Evolutionary conservation across 2,113 vertebrate species (phyloP).

Genomic region (Alosa alosa): DNA sequence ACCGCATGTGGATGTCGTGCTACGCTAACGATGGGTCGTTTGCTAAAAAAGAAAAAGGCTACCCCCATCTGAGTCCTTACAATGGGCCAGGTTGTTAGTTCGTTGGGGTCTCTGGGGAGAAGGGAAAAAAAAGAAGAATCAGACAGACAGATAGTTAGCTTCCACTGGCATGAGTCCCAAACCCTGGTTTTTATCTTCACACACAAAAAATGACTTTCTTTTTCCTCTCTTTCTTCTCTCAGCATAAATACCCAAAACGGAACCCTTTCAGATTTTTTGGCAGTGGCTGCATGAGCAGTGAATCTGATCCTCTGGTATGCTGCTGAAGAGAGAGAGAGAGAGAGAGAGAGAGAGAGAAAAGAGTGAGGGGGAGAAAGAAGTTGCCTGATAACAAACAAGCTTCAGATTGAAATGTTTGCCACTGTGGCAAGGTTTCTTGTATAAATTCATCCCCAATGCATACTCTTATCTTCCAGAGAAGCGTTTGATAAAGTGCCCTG

Average conservation of each 20-base stretch:
- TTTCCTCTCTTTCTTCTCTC: background rate
- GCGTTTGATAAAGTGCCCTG: background rate
- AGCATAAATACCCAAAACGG: background rate
- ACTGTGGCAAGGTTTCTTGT: background rate
- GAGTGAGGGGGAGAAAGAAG: background rate
- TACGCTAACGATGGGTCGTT: background rate
- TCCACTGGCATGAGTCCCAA: background rate
- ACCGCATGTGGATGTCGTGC: background rate
- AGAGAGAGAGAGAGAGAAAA: background rate
- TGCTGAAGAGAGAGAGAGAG: background rate
- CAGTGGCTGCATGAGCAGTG: background rate
- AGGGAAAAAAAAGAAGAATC: background rate
- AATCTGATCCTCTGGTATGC: background rate
- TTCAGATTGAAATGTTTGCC: background rate
- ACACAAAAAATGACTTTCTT: background rate
- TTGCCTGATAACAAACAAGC: background rate
- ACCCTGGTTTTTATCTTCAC: background rate
- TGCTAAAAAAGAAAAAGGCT: background rate
- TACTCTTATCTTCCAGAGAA: background rate
- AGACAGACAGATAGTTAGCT: slow-evolving; percentile 1
- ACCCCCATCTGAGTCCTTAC: background rate
- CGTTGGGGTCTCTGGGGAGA: slow-evolving; percentile 7
- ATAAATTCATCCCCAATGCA: background rate
- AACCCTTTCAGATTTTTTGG: background rate
- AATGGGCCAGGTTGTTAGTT: slow-evolving; percentile 12